phyloP scores from a whole-genome alignment of 2,797 vertebrate genomes.

The Orestias chungarensis region DNA sequence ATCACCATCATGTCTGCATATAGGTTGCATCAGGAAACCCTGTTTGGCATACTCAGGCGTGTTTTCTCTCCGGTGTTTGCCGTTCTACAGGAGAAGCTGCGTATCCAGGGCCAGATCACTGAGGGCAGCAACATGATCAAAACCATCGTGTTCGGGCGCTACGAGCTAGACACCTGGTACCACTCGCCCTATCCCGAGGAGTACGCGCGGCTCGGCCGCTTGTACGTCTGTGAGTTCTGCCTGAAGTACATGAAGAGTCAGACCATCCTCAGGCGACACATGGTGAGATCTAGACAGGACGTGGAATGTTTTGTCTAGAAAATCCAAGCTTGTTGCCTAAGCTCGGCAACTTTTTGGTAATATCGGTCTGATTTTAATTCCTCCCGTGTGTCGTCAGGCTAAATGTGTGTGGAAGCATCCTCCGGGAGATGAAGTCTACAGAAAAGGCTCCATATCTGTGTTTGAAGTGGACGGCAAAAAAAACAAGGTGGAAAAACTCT shows the following conservation, averaged over 20 bases:
- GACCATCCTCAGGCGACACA: constrained; percentile 94
- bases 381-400: constrained; percentile 78
- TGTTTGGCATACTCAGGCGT: too few species aligned
- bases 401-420: constrained; percentile 99
- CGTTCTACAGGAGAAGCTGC: constrained; percentile 90
- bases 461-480: constrained; percentile 99
- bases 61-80: background rate
- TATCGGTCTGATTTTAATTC: fast-evolving
- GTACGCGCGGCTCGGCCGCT: constrained; percentile 92
- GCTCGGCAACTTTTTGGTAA: background rate
- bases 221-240: constrained; percentile 98
- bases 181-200: constrained; percentile 98
- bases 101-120: constrained; percentile 94
- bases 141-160: constrained; percentile 94
- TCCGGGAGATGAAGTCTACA: constrained; percentile 96
- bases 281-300: constrained; percentile 78
- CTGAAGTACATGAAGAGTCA: constrained; percentile 99
- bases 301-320: too few species aligned
- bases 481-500: constrained; percentile 86
- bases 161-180: constrained; percentile 97
- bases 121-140: constrained; percentile 99
- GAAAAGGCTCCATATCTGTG: constrained; percentile 95
- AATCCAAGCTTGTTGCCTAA: background rate
- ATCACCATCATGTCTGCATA: too few species aligned
- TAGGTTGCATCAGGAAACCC: too few species aligned